phyloP scores from a whole-genome alignment of 2,888 invertebrate genomes.

The Eutolmus rufibarbis region DNA sequence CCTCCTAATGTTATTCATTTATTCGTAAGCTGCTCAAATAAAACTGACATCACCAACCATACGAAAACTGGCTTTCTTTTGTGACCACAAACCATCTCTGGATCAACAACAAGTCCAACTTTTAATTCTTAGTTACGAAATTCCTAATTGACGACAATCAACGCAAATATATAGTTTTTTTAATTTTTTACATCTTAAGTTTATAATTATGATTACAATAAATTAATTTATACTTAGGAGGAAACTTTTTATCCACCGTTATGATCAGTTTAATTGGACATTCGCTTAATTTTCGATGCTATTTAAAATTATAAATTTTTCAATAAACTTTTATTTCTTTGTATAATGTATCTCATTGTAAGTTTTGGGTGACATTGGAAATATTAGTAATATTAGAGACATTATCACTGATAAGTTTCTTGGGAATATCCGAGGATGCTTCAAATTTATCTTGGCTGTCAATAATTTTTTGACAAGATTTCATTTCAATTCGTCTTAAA shows the following conservation, averaged over 20 bases:
- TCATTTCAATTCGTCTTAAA: too few species aligned
- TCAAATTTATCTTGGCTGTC: too few species aligned
- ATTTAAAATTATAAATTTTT: background rate
- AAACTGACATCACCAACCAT: background rate
- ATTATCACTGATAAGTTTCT: too few species aligned
- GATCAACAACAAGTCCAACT: background rate
- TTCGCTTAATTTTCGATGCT: background rate
- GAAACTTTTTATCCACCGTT: background rate
- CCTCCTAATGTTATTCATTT: slow-evolving; percentile 10
- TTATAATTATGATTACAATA: background rate
- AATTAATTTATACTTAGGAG: background rate
- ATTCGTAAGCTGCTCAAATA: slow-evolving; percentile 19
- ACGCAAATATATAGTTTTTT: background rate
- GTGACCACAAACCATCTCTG: background rate
- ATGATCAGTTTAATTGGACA: background rate
- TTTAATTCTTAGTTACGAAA: background rate
- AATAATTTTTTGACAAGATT: too few species aligned
- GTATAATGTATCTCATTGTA: background rate
- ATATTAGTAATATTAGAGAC: too few species aligned
- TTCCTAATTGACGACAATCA: background rate
- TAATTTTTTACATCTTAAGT: slow-evolving; percentile 16
- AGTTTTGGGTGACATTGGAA: background rate
- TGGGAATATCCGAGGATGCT: too few species aligned
- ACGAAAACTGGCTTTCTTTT: slow-evolving; percentile 6
- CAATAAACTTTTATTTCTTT: background rate